These are phyloP conservation scores for Diplodus sargus DNA, from an alignment of 2,797 vertebrate genomes.

Conservation along the genomic window DNA sequence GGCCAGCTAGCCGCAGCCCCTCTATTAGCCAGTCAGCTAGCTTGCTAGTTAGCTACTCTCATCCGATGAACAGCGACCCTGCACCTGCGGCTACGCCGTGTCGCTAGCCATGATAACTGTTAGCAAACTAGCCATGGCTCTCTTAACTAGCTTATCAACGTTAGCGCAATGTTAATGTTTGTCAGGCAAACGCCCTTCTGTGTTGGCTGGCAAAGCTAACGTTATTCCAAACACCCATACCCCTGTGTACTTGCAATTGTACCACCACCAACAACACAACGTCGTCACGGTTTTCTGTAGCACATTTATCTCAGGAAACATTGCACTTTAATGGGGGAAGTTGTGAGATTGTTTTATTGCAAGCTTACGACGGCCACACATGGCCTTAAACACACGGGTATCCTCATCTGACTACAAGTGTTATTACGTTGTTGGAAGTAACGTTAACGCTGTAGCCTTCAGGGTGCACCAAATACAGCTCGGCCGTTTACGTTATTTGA, in stretches of 20 bases:
- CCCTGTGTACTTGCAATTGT: conserved; percentile 32
- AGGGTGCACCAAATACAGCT: conserved; percentile 44
- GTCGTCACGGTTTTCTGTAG: conserved; percentile 66
- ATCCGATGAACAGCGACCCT: conserved; percentile 60
- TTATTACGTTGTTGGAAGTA: conserved; percentile 35
- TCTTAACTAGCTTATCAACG: not conserved
- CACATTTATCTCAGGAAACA: conserved; percentile 18
- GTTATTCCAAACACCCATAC: conserved; percentile 19
- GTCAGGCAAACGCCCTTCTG: conserved; percentile 45
- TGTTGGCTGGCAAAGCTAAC: conserved; percentile 34
- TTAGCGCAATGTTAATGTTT: conserved; percentile 13
- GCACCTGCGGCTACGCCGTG: conserved; percentile 75
- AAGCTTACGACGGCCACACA: not conserved
- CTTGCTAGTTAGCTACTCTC: conserved; percentile 65
- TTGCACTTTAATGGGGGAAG: conserved; percentile 36
- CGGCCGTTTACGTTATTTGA: conserved; percentile 24
- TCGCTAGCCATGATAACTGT: not conserved
- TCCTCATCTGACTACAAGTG: not conserved
- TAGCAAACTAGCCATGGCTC: not conserved
- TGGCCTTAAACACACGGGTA: not conserved
- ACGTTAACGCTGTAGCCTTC: conserved; percentile 36
- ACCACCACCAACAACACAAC: conserved; percentile 58
- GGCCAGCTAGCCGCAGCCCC: conserved; percentile 79
- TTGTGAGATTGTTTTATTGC: conserved; percentile 20
- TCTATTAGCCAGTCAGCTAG: conserved; percentile 64